Conservation (phyloP, 2,797 vertebrate genomes). For the Heteromormyrus szaboi region DNA sequence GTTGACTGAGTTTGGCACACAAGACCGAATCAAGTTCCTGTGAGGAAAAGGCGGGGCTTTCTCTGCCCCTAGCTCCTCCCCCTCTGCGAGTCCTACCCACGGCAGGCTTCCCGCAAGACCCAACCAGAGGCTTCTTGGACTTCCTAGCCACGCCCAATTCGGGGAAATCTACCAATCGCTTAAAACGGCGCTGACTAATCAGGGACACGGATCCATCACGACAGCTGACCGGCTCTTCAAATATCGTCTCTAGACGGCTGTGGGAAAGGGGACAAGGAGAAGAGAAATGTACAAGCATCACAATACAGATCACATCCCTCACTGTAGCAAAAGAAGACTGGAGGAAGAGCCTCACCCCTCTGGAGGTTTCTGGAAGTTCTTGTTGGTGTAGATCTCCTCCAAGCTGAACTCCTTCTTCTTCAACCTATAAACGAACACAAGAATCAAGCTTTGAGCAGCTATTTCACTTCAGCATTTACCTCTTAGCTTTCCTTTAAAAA, state of each 20-base stretch:
- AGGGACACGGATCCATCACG: conserved; percentile 69
- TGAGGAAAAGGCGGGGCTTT: conserved; percentile 31
- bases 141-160: conserved; percentile 68
- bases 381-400: conserved; percentile 90
- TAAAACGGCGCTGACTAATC: conserved; percentile 72
- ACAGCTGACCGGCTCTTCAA: conserved; percentile 72
- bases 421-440: conserved; percentile 51
- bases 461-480: neutral
- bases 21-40: conserved; percentile 62
- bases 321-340: neutral
- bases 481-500: neutral
- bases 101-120: conserved; percentile 33
- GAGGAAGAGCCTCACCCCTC: conserved; percentile 62
- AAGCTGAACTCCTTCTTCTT: conserved; percentile 87
- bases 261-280: neutral
- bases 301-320: neutral
- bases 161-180: conserved; percentile 72
- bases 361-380: conserved; percentile 79
- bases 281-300: neutral
- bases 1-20: conserved; percentile 61
- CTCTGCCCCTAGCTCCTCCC: conserved; percentile 40
- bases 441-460: too few relatives aligned
- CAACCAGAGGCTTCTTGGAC: conserved; percentile 54
- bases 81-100: conserved; percentile 52
- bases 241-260: conserved; percentile 83